Evolutionary conservation across 2,888 invertebrate genomes (phyloP).

Genomic region (Trissoscelio sp.): DNA sequence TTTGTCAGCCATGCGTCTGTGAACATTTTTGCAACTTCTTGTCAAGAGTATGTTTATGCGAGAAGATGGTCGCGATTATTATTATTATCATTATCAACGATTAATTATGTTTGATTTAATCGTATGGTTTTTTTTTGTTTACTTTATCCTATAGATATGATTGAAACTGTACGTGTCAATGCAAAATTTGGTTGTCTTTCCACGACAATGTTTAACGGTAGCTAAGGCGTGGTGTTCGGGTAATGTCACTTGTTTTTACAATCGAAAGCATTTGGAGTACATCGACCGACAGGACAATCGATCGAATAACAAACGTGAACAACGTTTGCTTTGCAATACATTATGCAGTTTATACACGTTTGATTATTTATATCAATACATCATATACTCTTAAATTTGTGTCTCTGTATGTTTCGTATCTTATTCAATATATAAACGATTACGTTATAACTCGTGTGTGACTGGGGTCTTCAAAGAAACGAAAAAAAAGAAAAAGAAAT

Average conservation of each 20-base stretch:
- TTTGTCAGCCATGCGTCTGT: conserved; percentile 84
- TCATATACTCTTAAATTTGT: conserved; percentile 33
- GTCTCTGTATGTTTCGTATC: conserved; percentile 24
- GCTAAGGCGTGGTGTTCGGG: conserved; percentile 39
- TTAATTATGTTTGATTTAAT: too few species aligned
- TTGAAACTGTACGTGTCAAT: conserved; percentile 29
- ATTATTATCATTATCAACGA: conserved; percentile 37
- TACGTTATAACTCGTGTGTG: conserved; percentile 32
- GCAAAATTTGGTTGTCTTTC: conserved; percentile 17
- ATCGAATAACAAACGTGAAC: conserved; percentile 75
- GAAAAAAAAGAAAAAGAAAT: neutral
- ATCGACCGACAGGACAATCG: conserved; percentile 39
- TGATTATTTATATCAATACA: conserved; percentile 64
- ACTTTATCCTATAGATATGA: conserved; percentile 23
- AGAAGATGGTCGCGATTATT: conserved; percentile 51
- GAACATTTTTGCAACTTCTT: conserved; percentile 82
- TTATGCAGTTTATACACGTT: conserved; percentile 69
- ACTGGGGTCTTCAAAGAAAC: conserved; percentile 9
- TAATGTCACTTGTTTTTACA: conserved; percentile 30
- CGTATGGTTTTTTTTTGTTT: too few species aligned
- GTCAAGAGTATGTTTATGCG: conserved; percentile 70
- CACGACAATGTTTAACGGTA: conserved; percentile 15
- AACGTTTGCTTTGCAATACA: conserved; percentile 72
- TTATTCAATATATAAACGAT: conserved; percentile 31
- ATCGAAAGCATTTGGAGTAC: conserved; percentile 26